Base-by-base conservation (phyloP, 1,140 invertebrate species). In the Centruroides vittatus region DNA sequence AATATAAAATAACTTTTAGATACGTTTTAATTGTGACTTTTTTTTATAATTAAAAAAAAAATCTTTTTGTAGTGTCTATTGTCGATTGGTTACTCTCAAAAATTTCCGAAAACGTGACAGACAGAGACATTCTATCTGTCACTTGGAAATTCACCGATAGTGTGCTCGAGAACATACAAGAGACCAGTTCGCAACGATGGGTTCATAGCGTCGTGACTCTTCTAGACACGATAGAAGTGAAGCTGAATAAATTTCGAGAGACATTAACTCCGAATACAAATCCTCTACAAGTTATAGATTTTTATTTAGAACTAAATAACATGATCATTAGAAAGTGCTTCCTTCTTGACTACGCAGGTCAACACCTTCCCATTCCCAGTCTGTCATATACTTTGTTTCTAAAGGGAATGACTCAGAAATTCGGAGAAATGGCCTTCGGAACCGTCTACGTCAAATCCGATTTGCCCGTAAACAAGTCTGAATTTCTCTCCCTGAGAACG, bases 131-230 rank as follows among this genome's bases (percentile, higher is more conserved):
- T 11, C 51, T 61, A 41, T 47, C 58, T 51, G 60, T 65, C 4
- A 65, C 63, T 5, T 65, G 63, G 63, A 61, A 65, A 47, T 61
- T 61, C 3, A 65, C 63, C 11, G 57, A 65, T n/a, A 61, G 48
- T 47, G 60, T 65, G 41, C 23, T 65, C 47, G 46, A n/a, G 23
- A 61, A 56, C 12, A 48, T 65, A 3, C 60, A 61, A 47, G 62
- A 64, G 23, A 55, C 58, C 41, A 61, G 55, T 13, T 6, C 36
- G 11, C 59, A 64, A 8, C 49, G 62, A 6, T 64, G 62, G 62
- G 62, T 64, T 3, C 3, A 52, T 13, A 64, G 62, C 61, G 57
- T 61, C 6, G 52, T 58, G 12, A 58, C 55, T 36, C 58, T 64
- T 55, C 46, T 65, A 5, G 63, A 61, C 35, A 61, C 60, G 5